Percentiles rank a stretch among this genome's conserved stretches.
These are phyloP conservation scores for Apogon talboti DNA, from an alignment of 2,797 vertebrate genomes.

Conservation along the genomic window DNA sequence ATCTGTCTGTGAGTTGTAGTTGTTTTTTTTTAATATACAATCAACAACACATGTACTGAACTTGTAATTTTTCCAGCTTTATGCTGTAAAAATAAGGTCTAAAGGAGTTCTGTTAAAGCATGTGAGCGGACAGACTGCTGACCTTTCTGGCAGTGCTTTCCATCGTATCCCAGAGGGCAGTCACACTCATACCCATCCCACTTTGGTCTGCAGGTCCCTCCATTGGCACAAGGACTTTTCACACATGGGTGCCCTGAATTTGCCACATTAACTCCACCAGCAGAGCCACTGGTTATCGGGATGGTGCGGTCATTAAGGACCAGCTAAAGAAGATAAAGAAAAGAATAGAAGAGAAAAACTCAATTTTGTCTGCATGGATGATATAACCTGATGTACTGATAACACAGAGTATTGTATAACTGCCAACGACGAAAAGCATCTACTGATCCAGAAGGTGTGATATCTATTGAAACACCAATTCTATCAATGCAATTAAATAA, in stretches of 20 bases:
- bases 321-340: constrained; percentile 77
- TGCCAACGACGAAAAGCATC: too few species aligned
- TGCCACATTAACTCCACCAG: constrained; percentile 88
- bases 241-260: constrained; percentile 92
- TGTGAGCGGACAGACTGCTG: constrained; percentile 14
- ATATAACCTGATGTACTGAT: too few species aligned
- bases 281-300: constrained; percentile 83
- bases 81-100: too few species aligned
- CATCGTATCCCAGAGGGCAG: constrained; percentile 94
- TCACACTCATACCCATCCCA: constrained; percentile 94
- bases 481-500: too few species aligned
- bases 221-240: constrained; percentile 89
- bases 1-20: background rate
- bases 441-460: too few species aligned
- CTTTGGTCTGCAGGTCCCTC: constrained; percentile 91
- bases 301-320: constrained; percentile 91
- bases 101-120: background rate
- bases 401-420: too few species aligned
- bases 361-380: background rate
- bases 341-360: background rate
- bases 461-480: too few species aligned
- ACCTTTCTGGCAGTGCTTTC: constrained; percentile 96
- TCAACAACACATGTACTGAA: background rate
- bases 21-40: background rate
- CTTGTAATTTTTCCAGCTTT: background rate